phyloP scores from a whole-genome alignment of 2,113 vertebrate genomes.

The Edolisoma coerulescens region DNA sequence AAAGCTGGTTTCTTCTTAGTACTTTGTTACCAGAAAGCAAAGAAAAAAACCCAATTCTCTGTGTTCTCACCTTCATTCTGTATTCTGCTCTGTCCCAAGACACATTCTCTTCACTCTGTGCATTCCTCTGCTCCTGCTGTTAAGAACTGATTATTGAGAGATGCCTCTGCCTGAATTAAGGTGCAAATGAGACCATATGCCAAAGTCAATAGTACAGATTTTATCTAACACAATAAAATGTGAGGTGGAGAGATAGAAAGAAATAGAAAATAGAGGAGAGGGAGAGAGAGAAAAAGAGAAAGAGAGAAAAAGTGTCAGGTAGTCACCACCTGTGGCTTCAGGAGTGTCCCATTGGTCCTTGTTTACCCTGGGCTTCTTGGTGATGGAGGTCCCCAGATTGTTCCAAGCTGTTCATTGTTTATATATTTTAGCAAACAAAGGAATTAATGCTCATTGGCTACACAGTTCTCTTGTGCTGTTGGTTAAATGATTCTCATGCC shows the following conservation, averaged over 20 bases:
- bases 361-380: neutral
- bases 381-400: neutral
- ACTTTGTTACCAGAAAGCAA: neutral
- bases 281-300: neutral
- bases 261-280: neutral
- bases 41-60: neutral
- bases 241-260: neutral
- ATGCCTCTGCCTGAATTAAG: neutral
- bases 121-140: neutral
- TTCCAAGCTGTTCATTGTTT: neutral
- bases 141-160: neutral
- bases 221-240: neutral
- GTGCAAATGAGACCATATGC: neutral
- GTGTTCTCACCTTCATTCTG: neutral
- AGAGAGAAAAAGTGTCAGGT: rapidly evolving
- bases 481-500: neutral
- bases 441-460: neutral
- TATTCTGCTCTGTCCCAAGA: neutral
- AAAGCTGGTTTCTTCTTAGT: neutral
- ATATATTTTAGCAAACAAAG: neutral
- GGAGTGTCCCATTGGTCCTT: neutral
- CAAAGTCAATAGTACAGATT: neutral
- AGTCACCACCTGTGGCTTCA: neutral
- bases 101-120: neutral
- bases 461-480: neutral